phyloP scores from a whole-genome alignment of 2,113 vertebrate genomes.

The Bubo scandiacus region DNA sequence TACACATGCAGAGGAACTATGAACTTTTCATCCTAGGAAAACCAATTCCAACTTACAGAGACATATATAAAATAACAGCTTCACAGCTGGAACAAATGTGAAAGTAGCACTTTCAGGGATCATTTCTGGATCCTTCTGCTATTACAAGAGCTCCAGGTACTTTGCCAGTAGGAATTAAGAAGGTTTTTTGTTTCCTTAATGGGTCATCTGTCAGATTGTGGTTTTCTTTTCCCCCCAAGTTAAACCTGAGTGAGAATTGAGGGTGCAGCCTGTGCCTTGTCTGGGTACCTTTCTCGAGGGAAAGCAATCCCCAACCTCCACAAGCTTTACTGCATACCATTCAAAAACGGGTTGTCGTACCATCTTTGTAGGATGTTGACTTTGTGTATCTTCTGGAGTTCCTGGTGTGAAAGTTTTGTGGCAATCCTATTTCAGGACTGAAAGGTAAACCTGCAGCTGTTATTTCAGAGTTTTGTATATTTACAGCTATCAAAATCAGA shows the following conservation, averaged over 20 bases:
- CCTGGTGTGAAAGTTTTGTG: rapidly evolving
- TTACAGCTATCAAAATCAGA: background rate
- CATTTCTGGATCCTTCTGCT: background rate
- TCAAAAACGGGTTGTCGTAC: background rate
- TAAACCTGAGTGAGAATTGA: background rate
- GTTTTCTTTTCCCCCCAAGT: rapidly evolving
- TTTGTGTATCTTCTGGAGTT: background rate
- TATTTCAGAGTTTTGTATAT: background rate
- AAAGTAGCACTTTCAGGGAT: background rate
- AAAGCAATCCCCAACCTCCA: background rate
- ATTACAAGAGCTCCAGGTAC: background rate
- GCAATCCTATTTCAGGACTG: background rate
- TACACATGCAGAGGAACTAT: rapidly evolving
- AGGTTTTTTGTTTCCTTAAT: background rate
- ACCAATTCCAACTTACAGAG: rapidly evolving
- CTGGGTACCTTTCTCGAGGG: background rate
- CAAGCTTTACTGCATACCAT: background rate
- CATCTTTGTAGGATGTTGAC: background rate
- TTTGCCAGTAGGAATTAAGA: background rate
- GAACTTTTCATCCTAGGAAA: background rate
- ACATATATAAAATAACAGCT: background rate
- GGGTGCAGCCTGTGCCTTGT: background rate
- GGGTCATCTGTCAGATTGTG: background rate
- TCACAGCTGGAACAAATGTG: background rate
- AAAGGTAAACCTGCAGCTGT: background rate